phyloP scores from a whole-genome alignment of 2,888 invertebrate species.

The Saturnia pavonia region DNA sequence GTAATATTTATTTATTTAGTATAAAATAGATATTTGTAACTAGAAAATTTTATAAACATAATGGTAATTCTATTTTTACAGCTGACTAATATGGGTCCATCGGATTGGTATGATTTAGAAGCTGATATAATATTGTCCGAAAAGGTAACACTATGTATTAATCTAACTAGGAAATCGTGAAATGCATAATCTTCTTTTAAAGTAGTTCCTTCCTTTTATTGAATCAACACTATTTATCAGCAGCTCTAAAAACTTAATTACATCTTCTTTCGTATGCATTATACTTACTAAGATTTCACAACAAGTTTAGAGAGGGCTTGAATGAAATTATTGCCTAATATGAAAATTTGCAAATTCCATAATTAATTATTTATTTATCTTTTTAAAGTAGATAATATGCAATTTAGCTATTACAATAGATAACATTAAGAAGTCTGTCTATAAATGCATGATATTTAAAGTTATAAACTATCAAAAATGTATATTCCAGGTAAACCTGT shows the following conservation, averaged over 20 bases:
- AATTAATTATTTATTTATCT: no score
- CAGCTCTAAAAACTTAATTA: background rate
- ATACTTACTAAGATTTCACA: background rate
- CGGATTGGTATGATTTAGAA: conserved; percentile 55
- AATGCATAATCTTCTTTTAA: background rate
- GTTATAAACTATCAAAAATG: background rate
- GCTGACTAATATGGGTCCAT: conserved; percentile 69
- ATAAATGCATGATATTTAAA: background rate
- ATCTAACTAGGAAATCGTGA: background rate
- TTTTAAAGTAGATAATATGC: no score
- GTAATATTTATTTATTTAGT: conserved; percentile 34
- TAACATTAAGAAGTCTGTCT: no score
- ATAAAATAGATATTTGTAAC: background rate
- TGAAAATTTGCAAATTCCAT: background rate
- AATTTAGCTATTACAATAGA: no score
- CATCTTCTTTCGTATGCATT: background rate
- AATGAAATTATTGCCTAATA: background rate
- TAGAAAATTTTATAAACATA: no score
- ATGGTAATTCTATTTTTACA: conserved; percentile 36
- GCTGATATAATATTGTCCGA: conserved; percentile 45
- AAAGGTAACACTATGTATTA: conserved; percentile 39
- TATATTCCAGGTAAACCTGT: conserved; percentile 45
- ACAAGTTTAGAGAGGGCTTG: background rate
- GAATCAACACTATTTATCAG: background rate
- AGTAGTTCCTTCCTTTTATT: background rate